A percentile compares a stretch with the other conserved stretches of the same genome.
Evolutionary conservation across 2,113 vertebrate genomes (phyloP).

Genomic region (Rhynchopsitta pachyrhyncha): DNA sequence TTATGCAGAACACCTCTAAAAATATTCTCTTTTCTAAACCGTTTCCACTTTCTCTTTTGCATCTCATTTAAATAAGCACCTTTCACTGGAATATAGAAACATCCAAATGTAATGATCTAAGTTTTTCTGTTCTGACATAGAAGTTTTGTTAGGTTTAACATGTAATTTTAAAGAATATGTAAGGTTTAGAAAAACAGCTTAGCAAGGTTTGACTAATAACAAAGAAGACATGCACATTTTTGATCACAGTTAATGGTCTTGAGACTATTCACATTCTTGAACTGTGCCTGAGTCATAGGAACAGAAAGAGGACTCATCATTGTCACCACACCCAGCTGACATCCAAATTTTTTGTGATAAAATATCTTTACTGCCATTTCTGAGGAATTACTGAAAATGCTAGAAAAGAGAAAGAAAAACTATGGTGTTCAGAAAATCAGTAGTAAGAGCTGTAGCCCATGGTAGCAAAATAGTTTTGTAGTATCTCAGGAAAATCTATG

Average conservation of each 20-base stretch:
- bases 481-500: not conserved
- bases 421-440: not conserved
- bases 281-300: not conserved
- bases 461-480: not conserved
- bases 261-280: not conserved
- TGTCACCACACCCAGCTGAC: not conserved
- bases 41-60: not conserved
- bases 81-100: not conserved
- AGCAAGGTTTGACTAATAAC: not conserved
- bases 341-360: not conserved
- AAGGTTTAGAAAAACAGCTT: not conserved
- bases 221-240: not conserved
- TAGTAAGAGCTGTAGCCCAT: not conserved
- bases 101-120: not conserved
- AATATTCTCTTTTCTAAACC: slow-evolving; percentile 14
- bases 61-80: slow-evolving; percentile 51
- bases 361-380: not conserved
- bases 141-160: not conserved
- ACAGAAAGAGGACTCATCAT: not conserved
- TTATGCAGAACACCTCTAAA: slow-evolving; percentile 29
- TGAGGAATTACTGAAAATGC: not conserved
- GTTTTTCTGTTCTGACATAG: not conserved
- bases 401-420: not conserved
- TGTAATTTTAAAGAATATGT: not conserved
- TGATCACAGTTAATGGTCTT: not conserved